Conservation (phyloP, 2,113 vertebrate species). For the Saccopteryx bilineata region DNA sequence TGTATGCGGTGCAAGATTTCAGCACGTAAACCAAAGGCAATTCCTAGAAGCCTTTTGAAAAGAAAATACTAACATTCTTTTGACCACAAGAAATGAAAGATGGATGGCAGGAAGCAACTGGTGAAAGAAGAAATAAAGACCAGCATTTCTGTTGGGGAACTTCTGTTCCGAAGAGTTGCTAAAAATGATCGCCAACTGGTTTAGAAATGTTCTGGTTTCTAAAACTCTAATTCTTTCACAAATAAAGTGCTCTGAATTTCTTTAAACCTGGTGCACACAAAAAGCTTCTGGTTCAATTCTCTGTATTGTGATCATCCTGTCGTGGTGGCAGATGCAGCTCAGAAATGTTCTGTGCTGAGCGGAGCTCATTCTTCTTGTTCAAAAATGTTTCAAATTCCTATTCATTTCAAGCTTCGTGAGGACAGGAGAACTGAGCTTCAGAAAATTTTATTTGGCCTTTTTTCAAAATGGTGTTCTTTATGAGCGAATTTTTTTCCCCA, state of each 20-base stretch:
- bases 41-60: constrained; percentile 79
- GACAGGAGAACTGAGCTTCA: constrained; percentile 58
- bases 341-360: constrained; percentile 69
- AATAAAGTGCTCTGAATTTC: constrained; percentile 51
- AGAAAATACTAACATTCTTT: constrained; percentile 64
- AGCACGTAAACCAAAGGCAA: constrained; percentile 59
- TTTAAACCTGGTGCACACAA: constrained; percentile 40
- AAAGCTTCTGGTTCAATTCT: constrained; percentile 61
- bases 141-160: not conserved
- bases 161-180: constrained; percentile 57
- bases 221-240: constrained; percentile 50
- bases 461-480: constrained; percentile 69
- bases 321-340: constrained; percentile 57
- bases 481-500: not conserved
- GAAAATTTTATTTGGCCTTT: constrained; percentile 63
- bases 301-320: constrained; percentile 46
- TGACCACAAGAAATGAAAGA: constrained; percentile 63
- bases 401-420: constrained; percentile 69
- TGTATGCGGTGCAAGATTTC: constrained; percentile 46
- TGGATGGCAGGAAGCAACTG: constrained; percentile 72
- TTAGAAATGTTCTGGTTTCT: constrained; percentile 58
- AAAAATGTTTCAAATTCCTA: constrained; percentile 73
- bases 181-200: constrained; percentile 56
- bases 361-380: constrained; percentile 68
- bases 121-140: constrained; percentile 43